A percentile compares a stretch with the other conserved stretches of the same genome.
These are phyloP conservation scores for Coracopsis vasa DNA, from an alignment of 2,113 vertebrate genomes.

Conservation along the genomic window DNA sequence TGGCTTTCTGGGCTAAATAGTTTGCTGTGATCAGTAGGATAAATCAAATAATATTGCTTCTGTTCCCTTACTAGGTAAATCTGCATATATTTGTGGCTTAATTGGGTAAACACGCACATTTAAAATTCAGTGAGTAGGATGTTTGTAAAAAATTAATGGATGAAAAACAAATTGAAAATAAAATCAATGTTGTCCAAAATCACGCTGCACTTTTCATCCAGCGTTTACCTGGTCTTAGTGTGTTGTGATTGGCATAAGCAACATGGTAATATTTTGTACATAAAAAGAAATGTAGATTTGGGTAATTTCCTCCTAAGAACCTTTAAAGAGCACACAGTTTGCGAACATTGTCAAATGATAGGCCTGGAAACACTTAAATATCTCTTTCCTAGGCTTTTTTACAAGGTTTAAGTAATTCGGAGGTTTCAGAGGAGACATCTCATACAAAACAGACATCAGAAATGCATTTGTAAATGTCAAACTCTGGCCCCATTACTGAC, in stretches of 20 bases:
- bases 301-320: neutral
- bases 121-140: neutral
- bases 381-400: neutral
- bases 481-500: neutral
- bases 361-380: neutral
- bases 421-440: neutral
- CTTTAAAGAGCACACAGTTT: neutral
- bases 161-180: neutral
- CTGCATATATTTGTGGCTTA: neutral
- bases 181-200: neutral
- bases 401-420: neutral
- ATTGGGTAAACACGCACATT: neutral
- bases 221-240: neutral
- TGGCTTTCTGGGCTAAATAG: neutral
- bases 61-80: neutral
- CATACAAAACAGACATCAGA: neutral
- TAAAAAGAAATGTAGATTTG: neutral
- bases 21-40: neutral
- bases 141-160: neutral
- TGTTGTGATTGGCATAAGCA: neutral
- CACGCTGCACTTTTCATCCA: neutral
- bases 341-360: neutral
- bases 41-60: neutral
- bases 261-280: neutral
- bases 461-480: slow-evolving; percentile 13